Percentiles rank a stretch among this genome's conserved stretches.
Evolutionary conservation across 1,140 invertebrate genomes (phyloP).

Genomic region (Episyrphus balteatus): DNA sequence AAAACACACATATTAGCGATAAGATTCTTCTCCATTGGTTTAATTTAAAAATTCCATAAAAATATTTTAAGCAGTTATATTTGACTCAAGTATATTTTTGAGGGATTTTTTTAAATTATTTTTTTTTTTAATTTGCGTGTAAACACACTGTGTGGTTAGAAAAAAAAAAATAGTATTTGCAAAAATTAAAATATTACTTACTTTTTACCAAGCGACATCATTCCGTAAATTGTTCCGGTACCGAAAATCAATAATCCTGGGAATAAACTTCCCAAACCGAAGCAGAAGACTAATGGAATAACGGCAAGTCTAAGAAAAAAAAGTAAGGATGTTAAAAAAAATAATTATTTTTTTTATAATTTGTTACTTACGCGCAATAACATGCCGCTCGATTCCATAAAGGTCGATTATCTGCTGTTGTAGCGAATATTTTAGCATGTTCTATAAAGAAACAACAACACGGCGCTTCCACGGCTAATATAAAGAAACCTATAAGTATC

Average conservation of each 20-base stretch:
- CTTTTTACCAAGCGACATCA: constrained; percentile 89
- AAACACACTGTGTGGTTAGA: constrained; percentile 2
- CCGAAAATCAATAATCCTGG: constrained; percentile 79
- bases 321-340: neutral
- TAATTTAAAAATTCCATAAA: neutral
- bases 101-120: neutral
- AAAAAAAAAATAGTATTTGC: neutral
- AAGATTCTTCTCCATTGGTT: neutral
- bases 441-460: constrained; percentile 92
- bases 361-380: constrained; percentile 69
- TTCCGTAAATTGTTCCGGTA: constrained; percentile 81
- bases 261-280: constrained; percentile 65
- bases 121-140: neutral
- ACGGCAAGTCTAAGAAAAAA: constrained; percentile 55
- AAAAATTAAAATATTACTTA: constrained; percentile 44
- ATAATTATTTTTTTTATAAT: neutral
- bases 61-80: neutral
- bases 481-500: constrained; percentile 77
- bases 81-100: neutral
- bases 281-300: constrained; percentile 66
- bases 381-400: constrained; percentile 82
- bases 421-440: constrained; percentile 73
- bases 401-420: constrained; percentile 69
- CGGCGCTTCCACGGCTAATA: constrained; percentile 81
- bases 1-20: constrained; percentile 1